phyloP scores from a whole-genome alignment of 2,113 vertebrate species.

The cattle (Bos taurus) region DNA sequence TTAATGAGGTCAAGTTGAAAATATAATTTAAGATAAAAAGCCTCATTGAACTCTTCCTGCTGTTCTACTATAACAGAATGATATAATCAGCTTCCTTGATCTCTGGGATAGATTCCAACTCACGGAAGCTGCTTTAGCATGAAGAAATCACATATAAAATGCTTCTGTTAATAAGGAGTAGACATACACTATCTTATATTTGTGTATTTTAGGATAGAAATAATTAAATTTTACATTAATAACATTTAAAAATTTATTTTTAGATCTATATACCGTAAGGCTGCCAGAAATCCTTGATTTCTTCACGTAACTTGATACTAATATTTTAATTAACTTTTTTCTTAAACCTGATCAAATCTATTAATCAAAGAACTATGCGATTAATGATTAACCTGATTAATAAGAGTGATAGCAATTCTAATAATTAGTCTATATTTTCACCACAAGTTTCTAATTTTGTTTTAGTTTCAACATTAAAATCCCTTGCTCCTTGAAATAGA shows the following conservation, averaged over 20 bases:
- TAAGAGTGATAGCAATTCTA: not conserved
- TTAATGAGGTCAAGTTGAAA: constrained; percentile 65
- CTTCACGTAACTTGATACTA: not conserved
- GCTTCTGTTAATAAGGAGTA: not conserved
- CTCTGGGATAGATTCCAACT: constrained; percentile 22
- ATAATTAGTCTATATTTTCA: not conserved
- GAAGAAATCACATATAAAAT: constrained; percentile 21
- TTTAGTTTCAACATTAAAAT: not conserved
- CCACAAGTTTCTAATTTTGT: not conserved
- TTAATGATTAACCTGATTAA: not conserved
- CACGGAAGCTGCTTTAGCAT: not conserved
- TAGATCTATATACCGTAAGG: not conserved
- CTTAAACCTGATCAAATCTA: not conserved
- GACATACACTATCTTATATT: not conserved
- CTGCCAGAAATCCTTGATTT: not conserved
- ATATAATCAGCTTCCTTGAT: not conserved
- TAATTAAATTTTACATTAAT: not conserved
- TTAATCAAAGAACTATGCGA: not conserved
- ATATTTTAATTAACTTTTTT: not conserved
- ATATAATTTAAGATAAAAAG: constrained; percentile 57
- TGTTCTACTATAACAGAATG: not conserved
- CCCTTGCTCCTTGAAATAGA: not conserved
- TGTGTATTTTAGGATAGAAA: not conserved
- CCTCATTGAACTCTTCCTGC: constrained; percentile 42
- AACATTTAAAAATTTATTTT: not conserved